phyloP scores from a whole-genome alignment of 2,888 invertebrate genomes.

The Cheilosia soror region DNA sequence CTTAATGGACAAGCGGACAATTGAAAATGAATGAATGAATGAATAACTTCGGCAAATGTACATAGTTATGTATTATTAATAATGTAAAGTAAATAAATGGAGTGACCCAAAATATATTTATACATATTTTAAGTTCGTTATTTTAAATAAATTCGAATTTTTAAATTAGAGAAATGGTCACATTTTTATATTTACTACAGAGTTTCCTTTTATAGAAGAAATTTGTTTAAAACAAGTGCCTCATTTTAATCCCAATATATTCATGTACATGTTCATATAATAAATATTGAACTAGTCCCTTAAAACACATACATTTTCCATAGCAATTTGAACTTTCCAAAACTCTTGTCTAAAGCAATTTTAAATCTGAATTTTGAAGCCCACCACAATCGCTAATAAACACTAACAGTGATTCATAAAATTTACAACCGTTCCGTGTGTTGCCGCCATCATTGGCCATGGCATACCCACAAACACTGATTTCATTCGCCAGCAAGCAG shows the following conservation, averaged over 20 bases:
- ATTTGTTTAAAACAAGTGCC: not conserved
- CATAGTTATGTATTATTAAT: no score
- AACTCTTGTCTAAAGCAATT: constrained; percentile 25
- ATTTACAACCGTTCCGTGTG: constrained; percentile 39
- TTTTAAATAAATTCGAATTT: no score
- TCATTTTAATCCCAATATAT: not conserved
- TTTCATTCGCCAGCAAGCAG: constrained; percentile 33
- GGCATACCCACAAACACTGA: constrained; percentile 41
- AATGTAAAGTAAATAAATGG: no score
- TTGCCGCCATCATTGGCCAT: constrained; percentile 25
- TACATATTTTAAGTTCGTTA: no score
- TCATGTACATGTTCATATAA: not conserved
- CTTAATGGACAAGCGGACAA: no score
- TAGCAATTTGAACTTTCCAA: not conserved
- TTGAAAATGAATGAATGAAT: no score
- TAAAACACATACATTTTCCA: not conserved
- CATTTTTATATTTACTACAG: no score
- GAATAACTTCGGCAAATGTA: no score
- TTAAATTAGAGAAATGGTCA: no score
- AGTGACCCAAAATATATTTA: no score
- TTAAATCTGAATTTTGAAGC: constrained; percentile 17
- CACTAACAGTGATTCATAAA: constrained; percentile 39
- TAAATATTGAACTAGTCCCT: not conserved
- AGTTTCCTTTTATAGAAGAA: no score
- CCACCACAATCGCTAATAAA: constrained; percentile 39